Evolutionary conservation across 2,888 invertebrate genomes (phyloP).

Genomic region (Tinea pellionella): DNA sequence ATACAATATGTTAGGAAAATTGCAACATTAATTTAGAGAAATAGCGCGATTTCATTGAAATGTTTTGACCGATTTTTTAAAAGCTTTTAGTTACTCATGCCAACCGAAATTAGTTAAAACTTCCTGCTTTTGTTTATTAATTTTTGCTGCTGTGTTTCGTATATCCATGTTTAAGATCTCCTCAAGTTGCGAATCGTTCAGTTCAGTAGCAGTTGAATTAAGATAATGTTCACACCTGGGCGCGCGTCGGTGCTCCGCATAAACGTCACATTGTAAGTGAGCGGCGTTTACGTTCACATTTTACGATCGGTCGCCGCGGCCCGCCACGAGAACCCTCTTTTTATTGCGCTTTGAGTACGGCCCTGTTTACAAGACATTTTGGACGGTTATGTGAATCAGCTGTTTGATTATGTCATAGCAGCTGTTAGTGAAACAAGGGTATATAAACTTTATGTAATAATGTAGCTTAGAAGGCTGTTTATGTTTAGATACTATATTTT

Average conservation of each 20-base stretch:
- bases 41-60: not conserved
- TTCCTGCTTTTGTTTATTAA: not conserved
- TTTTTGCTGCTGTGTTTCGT: not conserved
- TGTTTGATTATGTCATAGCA: slow-evolving; percentile 49
- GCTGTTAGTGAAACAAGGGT: slow-evolving; percentile 16
- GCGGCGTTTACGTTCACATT: slow-evolving; percentile 22
- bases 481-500: not conserved
- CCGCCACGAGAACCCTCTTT: slow-evolving; percentile 17
- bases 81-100: not conserved
- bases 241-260: slow-evolving; percentile 19
- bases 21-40: not conserved
- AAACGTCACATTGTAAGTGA: slow-evolving; percentile 52
- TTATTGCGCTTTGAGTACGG: slow-evolving; percentile 11
- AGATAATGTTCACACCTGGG: slow-evolving; percentile 68
- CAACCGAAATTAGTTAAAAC: not conserved
- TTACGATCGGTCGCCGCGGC: slow-evolving; percentile 19
- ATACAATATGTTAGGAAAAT: slow-evolving; percentile 9
- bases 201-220: slow-evolving; percentile 58
- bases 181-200: slow-evolving; percentile 27
- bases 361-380: slow-evolving; percentile 43
- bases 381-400: slow-evolving; percentile 40
- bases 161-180: not conserved
- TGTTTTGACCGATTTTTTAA: not conserved
- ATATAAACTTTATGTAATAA: not conserved
- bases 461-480: not conserved